These are phyloP conservation scores for Amblyopsis hoosieri DNA, from an alignment of 2,797 vertebrate genomes.

Conservation along the genomic window DNA sequence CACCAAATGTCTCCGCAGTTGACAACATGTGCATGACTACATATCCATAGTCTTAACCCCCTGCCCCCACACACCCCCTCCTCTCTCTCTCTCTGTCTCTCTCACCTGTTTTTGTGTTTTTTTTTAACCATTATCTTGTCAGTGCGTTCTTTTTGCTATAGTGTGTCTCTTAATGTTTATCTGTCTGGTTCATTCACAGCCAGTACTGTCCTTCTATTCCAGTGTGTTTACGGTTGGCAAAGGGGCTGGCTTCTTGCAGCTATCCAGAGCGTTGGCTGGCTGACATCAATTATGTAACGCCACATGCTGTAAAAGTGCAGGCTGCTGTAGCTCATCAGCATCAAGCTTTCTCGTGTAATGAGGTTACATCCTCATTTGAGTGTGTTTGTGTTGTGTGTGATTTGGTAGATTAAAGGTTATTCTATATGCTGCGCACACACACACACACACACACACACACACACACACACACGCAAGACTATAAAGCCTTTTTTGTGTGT, in stretches of 20 bases:
- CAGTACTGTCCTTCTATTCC: constrained; percentile 26
- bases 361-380: no score
- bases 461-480: no score
- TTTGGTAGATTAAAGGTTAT: background rate
- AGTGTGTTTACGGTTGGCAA: constrained; percentile 57
- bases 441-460: no score
- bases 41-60: background rate
- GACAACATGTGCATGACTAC: constrained; percentile 20
- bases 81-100: constrained; percentile 2
- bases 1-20: constrained; percentile 19
- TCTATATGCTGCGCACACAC: background rate
- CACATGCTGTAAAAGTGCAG: constrained; percentile 15
- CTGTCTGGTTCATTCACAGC: constrained; percentile 46
- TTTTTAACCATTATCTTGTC: constrained; percentile 26
- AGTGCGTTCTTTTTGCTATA: constrained; percentile 16
- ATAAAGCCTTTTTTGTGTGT: no score
- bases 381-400: background rate
- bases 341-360: no score
- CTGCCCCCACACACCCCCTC: background rate
- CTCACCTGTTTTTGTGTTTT: background rate
- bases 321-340: background rate
- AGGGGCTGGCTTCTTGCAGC: constrained; percentile 28
- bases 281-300: constrained; percentile 44
- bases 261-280: constrained; percentile 35
- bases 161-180: constrained; percentile 42